Conservation (phyloP, 2,113 vertebrate genomes). For the Dinomys branickii region DNA sequence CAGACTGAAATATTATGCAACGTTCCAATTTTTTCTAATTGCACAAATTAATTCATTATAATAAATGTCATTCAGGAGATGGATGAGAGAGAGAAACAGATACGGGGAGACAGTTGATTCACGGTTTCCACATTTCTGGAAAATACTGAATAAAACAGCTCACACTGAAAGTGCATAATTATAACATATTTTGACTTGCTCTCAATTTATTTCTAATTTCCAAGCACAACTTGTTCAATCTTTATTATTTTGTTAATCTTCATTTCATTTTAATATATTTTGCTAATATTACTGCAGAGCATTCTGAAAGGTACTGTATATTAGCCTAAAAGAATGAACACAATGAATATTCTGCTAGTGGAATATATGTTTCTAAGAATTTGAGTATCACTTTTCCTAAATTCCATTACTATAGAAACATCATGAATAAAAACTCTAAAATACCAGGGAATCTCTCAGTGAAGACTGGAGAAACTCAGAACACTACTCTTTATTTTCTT, state of each 20-base stretch:
- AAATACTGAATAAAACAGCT: neutral
- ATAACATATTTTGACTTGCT: neutral
- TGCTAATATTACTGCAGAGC: neutral
- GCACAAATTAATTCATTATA: neutral
- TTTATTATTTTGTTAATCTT: constrained; percentile 40
- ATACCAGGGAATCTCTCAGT: neutral
- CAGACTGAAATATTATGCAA: neutral
- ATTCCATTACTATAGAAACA: neutral
- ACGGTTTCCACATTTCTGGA: neutral
- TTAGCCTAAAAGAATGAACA: neutral
- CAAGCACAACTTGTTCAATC: neutral
- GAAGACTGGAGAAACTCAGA: neutral
- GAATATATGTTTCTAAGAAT: neutral
- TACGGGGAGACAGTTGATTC: too few relatives aligned
- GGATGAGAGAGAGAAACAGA: neutral
- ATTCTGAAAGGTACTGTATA: neutral
- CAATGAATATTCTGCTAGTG: neutral
- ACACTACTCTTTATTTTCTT: neutral
- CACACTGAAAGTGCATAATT: neutral
- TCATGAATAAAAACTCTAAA: neutral
- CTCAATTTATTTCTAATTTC: neutral
- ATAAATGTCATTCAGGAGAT: neutral
- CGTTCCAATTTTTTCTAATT: neutral
- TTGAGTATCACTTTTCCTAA: neutral
- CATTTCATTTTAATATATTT: neutral